Conservation (phyloP, 2,888 invertebrate genomes). For the Oligia strigilis region DNA sequence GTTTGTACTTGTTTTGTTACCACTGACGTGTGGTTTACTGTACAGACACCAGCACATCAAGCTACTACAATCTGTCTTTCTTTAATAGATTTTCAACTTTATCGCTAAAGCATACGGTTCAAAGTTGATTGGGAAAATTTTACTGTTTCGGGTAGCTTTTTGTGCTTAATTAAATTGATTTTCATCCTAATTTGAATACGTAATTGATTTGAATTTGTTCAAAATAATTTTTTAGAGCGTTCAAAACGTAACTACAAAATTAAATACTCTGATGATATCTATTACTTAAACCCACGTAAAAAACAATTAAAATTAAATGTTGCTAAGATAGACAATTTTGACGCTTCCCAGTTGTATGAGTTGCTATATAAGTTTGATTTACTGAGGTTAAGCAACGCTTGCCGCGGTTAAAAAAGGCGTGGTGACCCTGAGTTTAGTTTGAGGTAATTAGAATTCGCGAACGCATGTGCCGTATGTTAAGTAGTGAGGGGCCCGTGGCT, state of each 20-base stretch:
- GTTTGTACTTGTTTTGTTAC: neutral
- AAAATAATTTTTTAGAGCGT: neutral
- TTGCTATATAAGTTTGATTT: slow-evolving; percentile 51
- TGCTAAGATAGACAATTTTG: slow-evolving; percentile 43
- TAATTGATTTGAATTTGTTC: neutral
- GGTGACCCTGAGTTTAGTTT: slow-evolving; percentile 55
- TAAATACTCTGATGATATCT: neutral
- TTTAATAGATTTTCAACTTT: too few species aligned
- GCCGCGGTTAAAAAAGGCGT: slow-evolving; percentile 52
- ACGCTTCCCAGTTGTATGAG: slow-evolving; percentile 25
- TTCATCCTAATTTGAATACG: neutral
- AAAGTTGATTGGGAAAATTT: too few species aligned
- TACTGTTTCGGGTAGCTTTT: too few species aligned
- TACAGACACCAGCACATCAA: neutral
- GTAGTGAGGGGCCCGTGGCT: slow-evolving; percentile 23
- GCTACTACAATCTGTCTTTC: too few species aligned
- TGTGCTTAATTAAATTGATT: neutral
- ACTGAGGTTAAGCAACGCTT: slow-evolving; percentile 62
- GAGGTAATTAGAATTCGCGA: slow-evolving; percentile 60
- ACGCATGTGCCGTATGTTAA: slow-evolving; percentile 46
- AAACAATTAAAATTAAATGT: slow-evolving; percentile 37
- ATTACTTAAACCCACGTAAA: slow-evolving; percentile 32
- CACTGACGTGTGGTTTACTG: neutral
- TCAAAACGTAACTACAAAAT: neutral
- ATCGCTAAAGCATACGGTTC: too few species aligned